These are phyloP conservation scores for Pangasianodon gigas DNA, from an alignment of 2,113 vertebrate genomes.

Conservation along the genomic window DNA sequence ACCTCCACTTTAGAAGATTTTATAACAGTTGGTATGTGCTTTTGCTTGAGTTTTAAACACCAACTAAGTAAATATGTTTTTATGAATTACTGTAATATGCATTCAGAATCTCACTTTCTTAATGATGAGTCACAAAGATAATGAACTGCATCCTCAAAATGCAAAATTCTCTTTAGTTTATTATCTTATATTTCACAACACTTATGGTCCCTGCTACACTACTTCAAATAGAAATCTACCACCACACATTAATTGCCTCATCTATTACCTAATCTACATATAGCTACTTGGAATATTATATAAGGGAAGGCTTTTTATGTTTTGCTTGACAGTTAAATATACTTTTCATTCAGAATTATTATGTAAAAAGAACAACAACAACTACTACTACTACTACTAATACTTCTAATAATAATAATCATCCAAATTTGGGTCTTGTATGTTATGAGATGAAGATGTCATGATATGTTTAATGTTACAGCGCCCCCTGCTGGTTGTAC, in stretches of 20 bases:
- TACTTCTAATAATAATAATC: not conserved
- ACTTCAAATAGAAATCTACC: not conserved
- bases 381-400: no score
- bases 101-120: not conserved
- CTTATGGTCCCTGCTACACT: not conserved
- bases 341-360: not conserved
- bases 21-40: no score
- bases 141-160: not conserved
- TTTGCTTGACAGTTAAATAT: not conserved
- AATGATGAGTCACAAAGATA: not conserved
- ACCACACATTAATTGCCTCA: not conserved
- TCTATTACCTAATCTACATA: no score
- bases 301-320: not conserved
- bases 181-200: not conserved
- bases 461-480: slow-evolving; percentile 5
- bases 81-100: not conserved
- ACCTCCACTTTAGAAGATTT: not conserved
- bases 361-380: not conserved
- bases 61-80: not conserved
- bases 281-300: not conserved
- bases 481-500: slow-evolving; percentile 11
- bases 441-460: not conserved
- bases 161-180: not conserved
- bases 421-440: not conserved
- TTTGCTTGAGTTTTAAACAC: no score